These are phyloP conservation scores for Anastrepha obliqua DNA, from an alignment of 1,140 invertebrate species.

Conservation along the genomic window DNA sequence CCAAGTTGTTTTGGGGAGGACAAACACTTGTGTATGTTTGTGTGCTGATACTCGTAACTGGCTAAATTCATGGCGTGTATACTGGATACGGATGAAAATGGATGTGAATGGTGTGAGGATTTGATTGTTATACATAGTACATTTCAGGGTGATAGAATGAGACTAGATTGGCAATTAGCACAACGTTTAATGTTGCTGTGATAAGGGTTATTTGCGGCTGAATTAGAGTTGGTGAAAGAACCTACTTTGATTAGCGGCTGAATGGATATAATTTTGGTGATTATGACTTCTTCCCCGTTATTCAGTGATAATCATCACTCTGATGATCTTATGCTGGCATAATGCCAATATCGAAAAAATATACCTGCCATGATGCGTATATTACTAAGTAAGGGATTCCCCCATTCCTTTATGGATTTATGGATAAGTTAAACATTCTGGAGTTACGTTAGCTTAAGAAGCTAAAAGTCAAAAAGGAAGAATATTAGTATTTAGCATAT, in stretches of 20 bases:
- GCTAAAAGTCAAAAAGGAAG: too few relatives aligned
- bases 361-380: too few relatives aligned
- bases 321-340: too few relatives aligned
- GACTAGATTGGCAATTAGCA: constrained; percentile 70
- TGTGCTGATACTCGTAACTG: not conserved
- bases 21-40: constrained; percentile 54
- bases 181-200: constrained; percentile 68
- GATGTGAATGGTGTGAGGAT: constrained; percentile 55
- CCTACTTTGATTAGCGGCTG: constrained; percentile 12
- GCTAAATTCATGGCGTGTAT: not conserved
- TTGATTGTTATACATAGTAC: constrained; percentile 56
- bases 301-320: not conserved
- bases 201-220: constrained; percentile 70
- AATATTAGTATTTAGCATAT: too few relatives aligned
- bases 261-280: not conserved
- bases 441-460: too few relatives aligned
- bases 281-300: not conserved
- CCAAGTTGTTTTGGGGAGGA: constrained; percentile 56
- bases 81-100: constrained; percentile 35
- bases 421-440: too few relatives aligned
- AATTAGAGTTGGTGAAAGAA: not conserved
- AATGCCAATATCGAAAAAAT: too few relatives aligned
- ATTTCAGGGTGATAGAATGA: constrained; percentile 57
- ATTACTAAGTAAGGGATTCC: too few relatives aligned
- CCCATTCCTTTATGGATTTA: too few relatives aligned